These are phyloP conservation scores for Pemphigus obesinymphae DNA, from an alignment of 1,140 invertebrate species.

Conservation along the genomic window DNA sequence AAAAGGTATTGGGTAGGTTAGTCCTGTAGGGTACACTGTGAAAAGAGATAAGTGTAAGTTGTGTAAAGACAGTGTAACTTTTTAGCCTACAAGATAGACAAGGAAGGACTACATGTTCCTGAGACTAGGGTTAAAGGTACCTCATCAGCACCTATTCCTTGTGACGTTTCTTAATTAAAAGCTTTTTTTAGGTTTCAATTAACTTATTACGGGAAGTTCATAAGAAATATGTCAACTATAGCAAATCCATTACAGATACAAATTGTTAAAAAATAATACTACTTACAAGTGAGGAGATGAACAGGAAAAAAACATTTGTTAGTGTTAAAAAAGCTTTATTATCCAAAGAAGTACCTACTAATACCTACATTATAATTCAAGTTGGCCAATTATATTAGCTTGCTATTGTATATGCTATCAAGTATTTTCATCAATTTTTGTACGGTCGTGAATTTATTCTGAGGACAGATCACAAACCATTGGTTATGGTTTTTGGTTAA, in stretches of 20 bases:
- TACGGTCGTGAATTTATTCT: too few relatives aligned
- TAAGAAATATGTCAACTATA: too few relatives aligned
- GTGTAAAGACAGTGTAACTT: not conserved
- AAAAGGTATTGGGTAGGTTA: slow-evolving; percentile 1
- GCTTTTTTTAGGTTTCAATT: too few relatives aligned
- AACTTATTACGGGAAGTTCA: slow-evolving; percentile 38
- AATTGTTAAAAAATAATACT: slow-evolving; percentile 30
- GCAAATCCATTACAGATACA: slow-evolving; percentile 44
- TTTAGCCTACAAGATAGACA: slow-evolving; percentile 32
- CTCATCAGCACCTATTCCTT: not conserved
- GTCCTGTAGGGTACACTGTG: not conserved
- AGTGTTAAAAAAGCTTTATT: too few relatives aligned
- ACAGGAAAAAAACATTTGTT: too few relatives aligned
- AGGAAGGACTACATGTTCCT: not conserved
- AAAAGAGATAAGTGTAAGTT: too few relatives aligned
- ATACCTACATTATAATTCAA: too few relatives aligned
- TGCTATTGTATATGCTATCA: too few relatives aligned
- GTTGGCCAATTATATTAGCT: too few relatives aligned
- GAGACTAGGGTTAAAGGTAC: not conserved
- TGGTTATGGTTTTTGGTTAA: slow-evolving; percentile 51
- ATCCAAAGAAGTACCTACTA: too few relatives aligned
- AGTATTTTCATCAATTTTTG: too few relatives aligned
- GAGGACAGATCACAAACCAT: slow-evolving; percentile 54
- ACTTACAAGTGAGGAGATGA: too few relatives aligned
- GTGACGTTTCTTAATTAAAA: not conserved